Evolutionary conservation across 1,140 invertebrate genomes (phyloP).

Genomic region (Eumaeus atala): DNA sequence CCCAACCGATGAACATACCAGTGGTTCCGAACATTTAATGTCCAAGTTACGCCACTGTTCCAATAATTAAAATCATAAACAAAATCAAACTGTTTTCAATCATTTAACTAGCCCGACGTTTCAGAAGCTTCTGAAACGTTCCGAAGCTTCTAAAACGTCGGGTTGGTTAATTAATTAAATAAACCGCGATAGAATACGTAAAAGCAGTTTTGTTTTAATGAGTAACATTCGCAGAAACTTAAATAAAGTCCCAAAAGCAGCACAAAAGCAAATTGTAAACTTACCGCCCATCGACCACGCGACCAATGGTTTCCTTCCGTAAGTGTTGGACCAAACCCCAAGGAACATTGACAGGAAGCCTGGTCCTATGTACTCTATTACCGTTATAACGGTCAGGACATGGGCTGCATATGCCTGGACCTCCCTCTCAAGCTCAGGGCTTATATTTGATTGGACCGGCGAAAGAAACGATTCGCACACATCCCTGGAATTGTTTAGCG

Average conservation of each 20-base stretch:
- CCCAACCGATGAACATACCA: too few relatives aligned
- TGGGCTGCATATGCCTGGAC: constrained; percentile 77
- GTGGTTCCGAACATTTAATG: too few relatives aligned
- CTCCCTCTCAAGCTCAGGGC: constrained; percentile 73
- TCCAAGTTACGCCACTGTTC: too few relatives aligned
- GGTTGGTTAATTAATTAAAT: too few relatives aligned
- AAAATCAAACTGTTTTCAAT: too few relatives aligned
- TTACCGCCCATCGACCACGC: constrained; percentile 65
- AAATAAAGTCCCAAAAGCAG: constrained; percentile 33
- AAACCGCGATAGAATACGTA: too few relatives aligned
- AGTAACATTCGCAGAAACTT: too few relatives aligned
- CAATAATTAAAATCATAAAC: too few relatives aligned
- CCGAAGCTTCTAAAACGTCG: too few relatives aligned
- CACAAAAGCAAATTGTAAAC: constrained; percentile 3
- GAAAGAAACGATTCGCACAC: constrained; percentile 49
- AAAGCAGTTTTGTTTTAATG: too few relatives aligned
- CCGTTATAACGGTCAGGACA: constrained; percentile 74
- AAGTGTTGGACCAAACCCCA: constrained; percentile 82
- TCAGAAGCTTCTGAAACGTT: too few relatives aligned
- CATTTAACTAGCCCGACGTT: too few relatives aligned
- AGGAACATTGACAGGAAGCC: constrained; percentile 79
- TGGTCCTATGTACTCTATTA: constrained; percentile 77
- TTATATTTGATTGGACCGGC: constrained; percentile 56
- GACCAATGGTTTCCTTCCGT: constrained; percentile 81
- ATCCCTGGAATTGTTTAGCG: constrained; percentile 34